Base-by-base conservation (phyloP, 1,140 invertebrate genomes). In the Cydia splendana region DNA sequence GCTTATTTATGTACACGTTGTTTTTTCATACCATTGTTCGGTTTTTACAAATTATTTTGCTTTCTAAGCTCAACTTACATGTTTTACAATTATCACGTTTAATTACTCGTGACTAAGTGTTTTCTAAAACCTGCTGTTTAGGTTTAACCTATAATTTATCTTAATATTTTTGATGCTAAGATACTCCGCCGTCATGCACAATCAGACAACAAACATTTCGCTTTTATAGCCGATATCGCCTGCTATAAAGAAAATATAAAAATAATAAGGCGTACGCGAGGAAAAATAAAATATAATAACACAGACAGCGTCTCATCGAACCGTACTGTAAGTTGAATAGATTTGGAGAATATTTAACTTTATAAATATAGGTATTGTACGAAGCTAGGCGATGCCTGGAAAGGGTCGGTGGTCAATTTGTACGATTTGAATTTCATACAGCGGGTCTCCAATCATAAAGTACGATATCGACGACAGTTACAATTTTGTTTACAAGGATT, bases 231-330 rank as follows among this genome's bases (percentile, higher is more conserved):
- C 90, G 88, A 89, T 90, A 90, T 87, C 82, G 53, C 53, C 84
- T 87, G 81, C 81, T 84, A 89, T 87, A 87, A 90, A 88, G 84
- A 87, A 89, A 86, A 85, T 88, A 90, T 90, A 87, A 89, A 91
- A 91, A 91, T 90, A 89, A 91, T 90, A 90, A 90, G 88, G 82
- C 85, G 87, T 84, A 12, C 82, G 82, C 84, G 82, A 86, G 82
- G 84, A 83, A 85, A 85, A 91, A 91, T 90, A 91, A 91, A 90
- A 91, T 87, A 88, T 89, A 90, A 90, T 88, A 87, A 88, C 80
- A 77, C 75, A 80, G 82, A 82, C 81, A 82, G 80, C 82, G 81
- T 85, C 84, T 87, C 87, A 84, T 89, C 84, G 77, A 83, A 85
- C 77, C 82, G 80, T 73, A 18, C 65, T 67, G 65, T 67, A 67